A percentile compares a stretch with the other conserved stretches of the same genome.
Conservation (phyloP, 2,888 invertebrate genomes). For the Tillus elongatus region DNA sequence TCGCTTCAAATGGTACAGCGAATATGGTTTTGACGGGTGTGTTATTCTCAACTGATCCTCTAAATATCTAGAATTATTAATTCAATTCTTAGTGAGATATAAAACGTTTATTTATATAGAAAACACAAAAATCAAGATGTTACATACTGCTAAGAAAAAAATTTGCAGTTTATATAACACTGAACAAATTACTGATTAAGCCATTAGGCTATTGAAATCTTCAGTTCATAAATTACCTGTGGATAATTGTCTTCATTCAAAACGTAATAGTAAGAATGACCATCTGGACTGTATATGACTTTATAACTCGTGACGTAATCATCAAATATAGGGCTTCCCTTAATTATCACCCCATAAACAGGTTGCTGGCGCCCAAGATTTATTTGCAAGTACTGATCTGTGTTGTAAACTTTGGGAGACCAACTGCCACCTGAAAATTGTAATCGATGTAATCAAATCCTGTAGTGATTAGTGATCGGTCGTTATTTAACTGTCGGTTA, state of each 20-base stretch:
- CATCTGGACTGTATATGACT: constrained; percentile 62
- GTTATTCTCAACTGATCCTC: constrained; percentile 57
- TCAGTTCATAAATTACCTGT: constrained; percentile 39
- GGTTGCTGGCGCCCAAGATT: constrained; percentile 53
- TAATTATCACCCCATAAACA: constrained; percentile 64
- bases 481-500: too few relatives aligned
- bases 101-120: neutral
- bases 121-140: too few relatives aligned
- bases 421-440: constrained; percentile 52
- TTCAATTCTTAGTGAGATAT: constrained; percentile 7
- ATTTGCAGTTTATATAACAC: too few relatives aligned
- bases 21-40: constrained; percentile 56
- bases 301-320: constrained; percentile 72
- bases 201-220: neutral
- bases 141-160: too few relatives aligned
- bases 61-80: constrained; percentile 50
- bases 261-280: constrained; percentile 51
- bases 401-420: constrained; percentile 53
- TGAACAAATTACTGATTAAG: too few relatives aligned
- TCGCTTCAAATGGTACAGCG: constrained; percentile 64
- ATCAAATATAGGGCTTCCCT: constrained; percentile 59
- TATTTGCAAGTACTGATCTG: constrained; percentile 58
- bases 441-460: constrained; percentile 5
- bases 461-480: too few relatives aligned
- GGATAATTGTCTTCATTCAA: constrained; percentile 42